Percentiles rank a stretch among this genome's conserved stretches.
phyloP scores from a whole-genome alignment of 2,797 vertebrate species.

The Notamacropus eugenii region DNA sequence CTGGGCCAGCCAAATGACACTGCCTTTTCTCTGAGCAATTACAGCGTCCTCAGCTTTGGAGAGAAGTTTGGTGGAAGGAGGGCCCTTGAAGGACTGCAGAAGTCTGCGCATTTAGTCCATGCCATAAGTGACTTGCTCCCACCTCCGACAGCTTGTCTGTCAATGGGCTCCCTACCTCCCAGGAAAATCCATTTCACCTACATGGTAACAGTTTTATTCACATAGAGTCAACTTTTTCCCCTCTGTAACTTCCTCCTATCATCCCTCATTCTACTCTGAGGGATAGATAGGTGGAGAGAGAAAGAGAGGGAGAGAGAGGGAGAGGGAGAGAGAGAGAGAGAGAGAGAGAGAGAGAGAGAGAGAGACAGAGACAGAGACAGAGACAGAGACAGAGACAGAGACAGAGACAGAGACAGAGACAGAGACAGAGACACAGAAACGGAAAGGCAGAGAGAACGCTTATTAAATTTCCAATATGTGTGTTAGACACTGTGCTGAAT shows the following conservation, averaged over 20 bases:
- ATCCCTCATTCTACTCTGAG: neutral
- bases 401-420: no score
- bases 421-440: neutral
- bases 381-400: no score
- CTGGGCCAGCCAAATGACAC: slow-evolving; percentile 8
- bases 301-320: neutral
- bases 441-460: no score
- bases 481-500: no score
- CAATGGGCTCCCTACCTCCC: neutral
- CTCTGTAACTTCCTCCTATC: neutral
- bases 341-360: no score
- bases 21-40: slow-evolving; percentile 70
- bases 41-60: slow-evolving; percentile 34
- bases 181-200: neutral
- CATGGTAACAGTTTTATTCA: neutral
- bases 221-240: neutral
- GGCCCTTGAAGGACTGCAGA: neutral
- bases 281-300: neutral
- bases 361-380: no score
- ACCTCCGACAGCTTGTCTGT: neutral
- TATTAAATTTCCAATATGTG: no score
- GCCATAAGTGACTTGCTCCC: neutral
- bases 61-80: slow-evolving; percentile 38
- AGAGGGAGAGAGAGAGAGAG: neutral
- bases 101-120: slow-evolving; percentile 11